These are phyloP conservation scores for Phyllostomus hastatus DNA, from an alignment of 2,113 vertebrate genomes.

Conservation along the genomic window DNA sequence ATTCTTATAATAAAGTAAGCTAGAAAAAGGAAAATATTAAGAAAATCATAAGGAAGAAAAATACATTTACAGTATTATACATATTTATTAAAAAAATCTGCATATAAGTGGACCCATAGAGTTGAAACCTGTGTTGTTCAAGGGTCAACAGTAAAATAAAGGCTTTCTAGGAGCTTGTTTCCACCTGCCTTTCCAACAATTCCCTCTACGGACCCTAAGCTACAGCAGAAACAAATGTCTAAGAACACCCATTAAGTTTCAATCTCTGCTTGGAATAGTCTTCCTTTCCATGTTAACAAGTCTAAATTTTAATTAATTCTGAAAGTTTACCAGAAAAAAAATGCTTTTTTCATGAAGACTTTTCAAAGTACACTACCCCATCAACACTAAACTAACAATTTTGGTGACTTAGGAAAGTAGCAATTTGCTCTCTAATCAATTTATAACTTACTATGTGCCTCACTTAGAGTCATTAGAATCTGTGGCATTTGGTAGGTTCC, in stretches of 20 bases:
- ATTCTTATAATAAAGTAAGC: not conserved
- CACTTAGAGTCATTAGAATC: not conserved
- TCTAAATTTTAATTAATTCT: slow-evolving; percentile 49
- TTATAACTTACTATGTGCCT: slow-evolving; percentile 30
- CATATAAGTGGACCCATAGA: not conserved
- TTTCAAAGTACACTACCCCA: slow-evolving; percentile 21
- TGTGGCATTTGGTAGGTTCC: not conserved
- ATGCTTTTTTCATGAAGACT: not conserved
- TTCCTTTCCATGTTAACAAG: not conserved
- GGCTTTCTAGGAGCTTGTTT: not conserved
- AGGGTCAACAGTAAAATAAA: not conserved
- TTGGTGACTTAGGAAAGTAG: not conserved
- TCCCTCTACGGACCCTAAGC: not conserved
- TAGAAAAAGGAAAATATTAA: not conserved
- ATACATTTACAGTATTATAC: not conserved
- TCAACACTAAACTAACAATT: slow-evolving; percentile 26
- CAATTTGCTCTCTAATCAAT: not conserved
- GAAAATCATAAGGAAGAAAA: not conserved
- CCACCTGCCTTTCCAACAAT: slow-evolving; percentile 26
- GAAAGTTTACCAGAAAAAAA: slow-evolving; percentile 3
- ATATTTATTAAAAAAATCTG: not conserved
- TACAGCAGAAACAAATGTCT: slow-evolving; percentile 21
- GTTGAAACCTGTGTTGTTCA: not conserved
- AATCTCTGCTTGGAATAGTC: not conserved
- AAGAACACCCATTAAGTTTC: slow-evolving; percentile 25